phyloP scores from a whole-genome alignment of 2,888 invertebrate genomes.

The Scaeva pyrastri region DNA sequence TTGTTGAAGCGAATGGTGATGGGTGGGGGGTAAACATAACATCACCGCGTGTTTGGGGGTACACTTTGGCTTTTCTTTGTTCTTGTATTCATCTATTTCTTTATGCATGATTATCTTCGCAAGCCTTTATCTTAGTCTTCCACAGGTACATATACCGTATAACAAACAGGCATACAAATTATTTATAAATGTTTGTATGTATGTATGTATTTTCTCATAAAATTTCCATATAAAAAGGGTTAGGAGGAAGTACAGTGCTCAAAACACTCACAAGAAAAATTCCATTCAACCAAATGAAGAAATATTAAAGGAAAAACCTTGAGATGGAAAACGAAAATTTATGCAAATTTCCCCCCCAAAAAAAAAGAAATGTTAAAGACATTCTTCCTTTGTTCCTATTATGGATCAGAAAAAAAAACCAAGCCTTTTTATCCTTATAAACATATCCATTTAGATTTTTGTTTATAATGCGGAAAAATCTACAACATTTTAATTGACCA shows the following conservation, averaged over 20 bases:
- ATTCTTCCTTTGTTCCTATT: background rate
- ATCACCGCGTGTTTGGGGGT: no score
- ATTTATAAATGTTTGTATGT: no score
- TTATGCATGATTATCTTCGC: background rate
- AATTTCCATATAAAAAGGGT: constrained; percentile 68
- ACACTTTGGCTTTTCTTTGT: background rate
- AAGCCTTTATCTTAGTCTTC: background rate
- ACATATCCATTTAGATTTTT: background rate
- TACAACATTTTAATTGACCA: constrained; percentile 14
- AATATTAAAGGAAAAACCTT: constrained; percentile 20
- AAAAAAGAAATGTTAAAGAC: background rate
- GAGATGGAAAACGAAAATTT: constrained; percentile 9
- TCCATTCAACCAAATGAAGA: constrained; percentile 53
- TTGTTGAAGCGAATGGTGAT: no score
- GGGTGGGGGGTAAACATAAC: no score
- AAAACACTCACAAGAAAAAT: constrained; percentile 3
- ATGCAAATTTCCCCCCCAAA: constrained; percentile 54
- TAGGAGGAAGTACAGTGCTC: constrained; percentile 9
- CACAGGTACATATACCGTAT: background rate
- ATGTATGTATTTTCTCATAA: constrained; percentile 61
- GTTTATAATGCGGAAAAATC: background rate
- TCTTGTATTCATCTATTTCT: no score
- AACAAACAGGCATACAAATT: constrained; percentile 44
- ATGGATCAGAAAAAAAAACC: background rate
- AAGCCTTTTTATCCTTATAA: background rate